Percentiles rank a stretch among this genome's conserved stretches.
phyloP scores from a whole-genome alignment of 2,797 vertebrate species.

The Odontamblyopus lacepedii region DNA sequence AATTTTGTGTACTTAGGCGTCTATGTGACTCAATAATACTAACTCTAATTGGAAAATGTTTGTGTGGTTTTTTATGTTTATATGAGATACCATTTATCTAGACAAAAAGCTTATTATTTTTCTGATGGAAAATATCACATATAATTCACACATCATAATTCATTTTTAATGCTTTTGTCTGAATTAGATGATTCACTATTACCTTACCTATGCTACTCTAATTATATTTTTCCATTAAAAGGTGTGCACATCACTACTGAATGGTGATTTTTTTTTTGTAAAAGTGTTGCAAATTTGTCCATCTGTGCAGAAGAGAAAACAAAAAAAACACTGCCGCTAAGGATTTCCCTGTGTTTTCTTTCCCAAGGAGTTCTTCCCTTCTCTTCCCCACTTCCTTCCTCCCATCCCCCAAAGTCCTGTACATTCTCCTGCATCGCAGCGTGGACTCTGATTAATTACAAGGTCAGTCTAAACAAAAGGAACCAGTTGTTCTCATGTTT shows the following conservation, averaged over 20 bases:
- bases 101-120: background rate
- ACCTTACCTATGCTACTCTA: background rate
- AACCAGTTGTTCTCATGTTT: slow-evolving; percentile 70
- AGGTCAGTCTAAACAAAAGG: slow-evolving; percentile 76
- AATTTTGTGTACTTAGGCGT: background rate
- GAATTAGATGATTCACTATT: background rate
- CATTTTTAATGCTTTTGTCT: background rate
- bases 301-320: background rate
- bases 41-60: background rate
- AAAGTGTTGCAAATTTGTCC: too few species aligned
- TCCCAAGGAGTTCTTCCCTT: slow-evolving; percentile 48
- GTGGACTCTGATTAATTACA: slow-evolving; percentile 75
- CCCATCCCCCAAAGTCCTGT: slow-evolving; percentile 38
- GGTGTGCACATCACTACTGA: background rate
- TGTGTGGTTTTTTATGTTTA: background rate
- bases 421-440: slow-evolving; percentile 53
- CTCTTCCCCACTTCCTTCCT: slow-evolving; percentile 28
- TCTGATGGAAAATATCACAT: background rate
- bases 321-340: background rate
- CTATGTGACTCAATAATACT: background rate
- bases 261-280: background rate
- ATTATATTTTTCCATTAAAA: background rate
- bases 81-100: background rate
- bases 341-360: slow-evolving; percentile 31
- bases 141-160: background rate